Conservation (phyloP, 2,888 invertebrate genomes). For the Cantharis rufa region DNA sequence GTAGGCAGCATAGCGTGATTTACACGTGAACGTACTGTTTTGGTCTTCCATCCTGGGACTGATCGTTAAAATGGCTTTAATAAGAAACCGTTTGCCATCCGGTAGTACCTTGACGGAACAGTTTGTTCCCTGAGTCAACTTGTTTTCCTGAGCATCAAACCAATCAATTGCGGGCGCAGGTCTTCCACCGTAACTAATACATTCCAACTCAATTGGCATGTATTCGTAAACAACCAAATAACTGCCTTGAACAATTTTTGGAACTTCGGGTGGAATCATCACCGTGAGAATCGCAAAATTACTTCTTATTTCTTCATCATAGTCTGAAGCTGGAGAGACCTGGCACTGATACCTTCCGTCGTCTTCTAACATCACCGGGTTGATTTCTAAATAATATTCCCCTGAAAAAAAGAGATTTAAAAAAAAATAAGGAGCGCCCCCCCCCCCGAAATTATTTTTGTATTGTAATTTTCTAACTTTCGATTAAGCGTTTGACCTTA, state of each 20-base stretch:
- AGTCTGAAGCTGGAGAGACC: conserved; percentile 79
- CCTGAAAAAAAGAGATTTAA: too few relatives aligned
- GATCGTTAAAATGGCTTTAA: conserved; percentile 81
- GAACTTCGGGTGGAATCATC: conserved; percentile 89
- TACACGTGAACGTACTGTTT: conserved; percentile 89
- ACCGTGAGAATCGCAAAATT: conserved; percentile 84
- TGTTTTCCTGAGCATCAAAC: conserved; percentile 85
- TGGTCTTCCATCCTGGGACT: conserved; percentile 88
- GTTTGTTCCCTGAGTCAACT: conserved; percentile 78
- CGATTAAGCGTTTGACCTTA: too few relatives aligned
- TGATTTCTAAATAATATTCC: conserved; percentile 89
- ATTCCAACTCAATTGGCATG: conserved; percentile 87
- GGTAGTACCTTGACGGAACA: conserved; percentile 76
- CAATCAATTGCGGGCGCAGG: conserved; percentile 95
- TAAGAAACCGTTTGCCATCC: conserved; percentile 82
- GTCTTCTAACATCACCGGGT: conserved; percentile 87
- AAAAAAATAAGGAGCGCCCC: too few relatives aligned
- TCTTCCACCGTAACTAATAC: conserved; percentile 88
- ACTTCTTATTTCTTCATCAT: conserved; percentile 83
- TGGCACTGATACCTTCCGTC: conserved; percentile 95
- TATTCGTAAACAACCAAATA: conserved; percentile 88
- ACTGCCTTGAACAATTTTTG: conserved; percentile 84
- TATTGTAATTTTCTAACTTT: too few relatives aligned
- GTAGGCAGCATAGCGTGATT: conserved; percentile 90
- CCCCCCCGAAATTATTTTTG: too few relatives aligned